Percentiles rank a stretch among this genome's conserved stretches.
Conservation (phyloP, 2,888 invertebrate genomes). For the Odontomyia ornata region DNA sequence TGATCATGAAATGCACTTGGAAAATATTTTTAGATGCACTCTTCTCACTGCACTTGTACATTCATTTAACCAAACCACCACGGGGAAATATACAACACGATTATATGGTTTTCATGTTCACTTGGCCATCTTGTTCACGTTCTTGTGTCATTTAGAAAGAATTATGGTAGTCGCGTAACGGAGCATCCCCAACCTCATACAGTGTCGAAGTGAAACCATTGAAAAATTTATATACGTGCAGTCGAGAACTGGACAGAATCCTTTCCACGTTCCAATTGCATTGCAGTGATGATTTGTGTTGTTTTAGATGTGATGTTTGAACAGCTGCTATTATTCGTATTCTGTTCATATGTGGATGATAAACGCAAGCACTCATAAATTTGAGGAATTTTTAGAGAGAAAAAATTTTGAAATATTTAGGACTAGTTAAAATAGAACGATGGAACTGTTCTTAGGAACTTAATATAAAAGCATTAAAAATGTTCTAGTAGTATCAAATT, state of each 20-base stretch:
- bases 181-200: too few relatives aligned
- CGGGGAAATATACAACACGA: too few relatives aligned
- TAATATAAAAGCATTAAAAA: too few relatives aligned
- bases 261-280: not conserved
- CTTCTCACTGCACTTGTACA: constrained; percentile 21
- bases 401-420: too few relatives aligned
- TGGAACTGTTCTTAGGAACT: too few relatives aligned
- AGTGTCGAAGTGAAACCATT: not conserved
- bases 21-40: constrained; percentile 31
- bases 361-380: too few relatives aligned
- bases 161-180: not conserved
- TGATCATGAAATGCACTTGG: constrained; percentile 13
- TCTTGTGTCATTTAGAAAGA: constrained; percentile 11
- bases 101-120: not conserved
- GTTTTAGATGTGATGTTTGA: constrained; percentile 9
- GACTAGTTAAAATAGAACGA: too few relatives aligned
- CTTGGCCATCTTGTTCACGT: not conserved
- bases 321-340: constrained; percentile 20
- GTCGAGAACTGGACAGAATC: not conserved
- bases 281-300: constrained; percentile 4
- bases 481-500: too few relatives aligned
- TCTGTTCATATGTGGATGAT: too few relatives aligned
- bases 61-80: too few relatives aligned
- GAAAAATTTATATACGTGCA: not conserved
- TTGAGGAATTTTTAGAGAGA: too few relatives aligned